phyloP scores from a whole-genome alignment of 1,140 invertebrate species.

The Drosophila bipectinata region DNA sequence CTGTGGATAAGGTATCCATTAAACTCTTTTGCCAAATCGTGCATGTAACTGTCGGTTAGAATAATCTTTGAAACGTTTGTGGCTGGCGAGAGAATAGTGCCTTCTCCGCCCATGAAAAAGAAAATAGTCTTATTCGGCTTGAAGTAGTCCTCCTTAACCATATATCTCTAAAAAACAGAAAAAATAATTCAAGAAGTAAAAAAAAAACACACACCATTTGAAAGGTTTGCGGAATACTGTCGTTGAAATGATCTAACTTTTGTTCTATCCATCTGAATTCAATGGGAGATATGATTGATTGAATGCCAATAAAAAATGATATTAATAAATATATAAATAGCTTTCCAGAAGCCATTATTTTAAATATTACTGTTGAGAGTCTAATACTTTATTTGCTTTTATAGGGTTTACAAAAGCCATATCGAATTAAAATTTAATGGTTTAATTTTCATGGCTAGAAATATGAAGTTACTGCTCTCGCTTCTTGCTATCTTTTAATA shows the following conservation, averaged over 20 bases:
- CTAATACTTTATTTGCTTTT: background rate
- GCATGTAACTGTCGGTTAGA: constrained; percentile 51
- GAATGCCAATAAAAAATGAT: background rate
- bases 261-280: constrained; percentile 52
- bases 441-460: background rate
- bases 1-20: constrained; percentile 87
- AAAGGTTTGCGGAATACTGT: constrained; percentile 87
- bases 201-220: constrained; percentile 84
- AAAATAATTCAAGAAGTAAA: background rate
- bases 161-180: constrained; percentile 47
- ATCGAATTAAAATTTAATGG: background rate
- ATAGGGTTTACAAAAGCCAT: background rate
- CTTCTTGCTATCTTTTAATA: constrained; percentile 4
- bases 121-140: constrained; percentile 86
- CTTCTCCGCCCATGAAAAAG: constrained; percentile 89
- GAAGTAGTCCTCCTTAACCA: constrained; percentile 49
- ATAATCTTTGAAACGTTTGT: constrained; percentile 83
- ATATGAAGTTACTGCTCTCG: background rate
- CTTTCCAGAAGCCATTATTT: background rate
- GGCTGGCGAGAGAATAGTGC: constrained; percentile 84
- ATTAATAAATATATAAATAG: background rate
- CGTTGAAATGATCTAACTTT: constrained; percentile 89
- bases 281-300: background rate
- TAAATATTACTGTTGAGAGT: background rate
- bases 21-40: constrained; percentile 85